These are phyloP conservation scores for Papilio elwesi DNA, from an alignment of 2,888 invertebrate species.

Conservation along the genomic window DNA sequence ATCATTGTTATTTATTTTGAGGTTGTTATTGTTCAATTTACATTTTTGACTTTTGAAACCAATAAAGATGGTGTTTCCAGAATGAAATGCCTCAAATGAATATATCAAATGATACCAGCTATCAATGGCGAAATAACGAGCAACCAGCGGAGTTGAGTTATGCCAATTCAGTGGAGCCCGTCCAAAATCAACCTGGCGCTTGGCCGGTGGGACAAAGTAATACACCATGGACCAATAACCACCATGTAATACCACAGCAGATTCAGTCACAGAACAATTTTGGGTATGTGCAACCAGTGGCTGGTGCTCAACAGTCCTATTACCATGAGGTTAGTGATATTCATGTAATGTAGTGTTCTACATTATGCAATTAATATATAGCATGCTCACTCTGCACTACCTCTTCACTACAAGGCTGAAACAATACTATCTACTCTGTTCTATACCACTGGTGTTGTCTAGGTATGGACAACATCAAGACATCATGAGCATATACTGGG, in stretches of 20 bases:
- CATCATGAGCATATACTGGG: too few relatives aligned
- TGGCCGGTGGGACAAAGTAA: slow-evolving; percentile 20
- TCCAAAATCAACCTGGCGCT: not conserved
- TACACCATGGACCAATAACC: slow-evolving; percentile 20
- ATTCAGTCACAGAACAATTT: slow-evolving; percentile 17
- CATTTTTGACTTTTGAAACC: not conserved
- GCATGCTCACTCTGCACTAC: too few relatives aligned
- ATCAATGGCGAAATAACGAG: slow-evolving; percentile 31
- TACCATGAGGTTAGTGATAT: slow-evolving; percentile 22
- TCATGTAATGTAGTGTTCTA: too few relatives aligned
- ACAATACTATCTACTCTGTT: too few relatives aligned
- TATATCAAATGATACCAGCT: slow-evolving; percentile 11
- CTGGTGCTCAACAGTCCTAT: slow-evolving; percentile 10
- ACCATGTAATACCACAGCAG: slow-evolving; percentile 23
- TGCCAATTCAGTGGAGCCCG: slow-evolving; percentile 3
- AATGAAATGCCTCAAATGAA: slow-evolving; percentile 15
- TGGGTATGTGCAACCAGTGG: slow-evolving; percentile 19
- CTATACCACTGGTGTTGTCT: too few relatives aligned
- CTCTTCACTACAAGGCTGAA: too few relatives aligned
- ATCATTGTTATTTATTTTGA: too few relatives aligned
- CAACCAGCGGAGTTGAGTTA: not conserved
- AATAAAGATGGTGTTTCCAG: slow-evolving; percentile 1
- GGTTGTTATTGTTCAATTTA: too few relatives aligned
- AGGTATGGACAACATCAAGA: too few relatives aligned
- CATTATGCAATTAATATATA: too few relatives aligned